phyloP scores from a whole-genome alignment of 2,888 invertebrate genomes.

The Catocala nupta region DNA sequence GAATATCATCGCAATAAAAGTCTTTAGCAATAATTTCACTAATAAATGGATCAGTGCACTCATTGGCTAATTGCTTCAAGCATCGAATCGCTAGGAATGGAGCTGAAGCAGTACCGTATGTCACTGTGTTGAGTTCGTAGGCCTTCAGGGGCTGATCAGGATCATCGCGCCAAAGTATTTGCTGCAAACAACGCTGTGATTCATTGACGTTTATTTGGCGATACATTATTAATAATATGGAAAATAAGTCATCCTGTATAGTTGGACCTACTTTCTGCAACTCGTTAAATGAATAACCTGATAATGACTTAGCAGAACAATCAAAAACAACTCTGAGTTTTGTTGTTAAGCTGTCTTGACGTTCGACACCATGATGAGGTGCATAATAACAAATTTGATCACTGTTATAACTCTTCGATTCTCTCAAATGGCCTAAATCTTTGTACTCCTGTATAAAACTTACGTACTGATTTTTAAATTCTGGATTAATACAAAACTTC shows the following conservation, averaged over 20 bases:
- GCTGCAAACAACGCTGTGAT: neutral
- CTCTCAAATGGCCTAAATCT: no score
- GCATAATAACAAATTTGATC: neutral
- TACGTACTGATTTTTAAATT: constrained; percentile 10
- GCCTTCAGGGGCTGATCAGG: neutral
- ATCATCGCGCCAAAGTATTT: constrained; percentile 6
- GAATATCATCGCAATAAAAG: constrained; percentile 9
- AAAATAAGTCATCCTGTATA: constrained; percentile 22
- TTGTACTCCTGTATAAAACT: constrained; percentile 18
- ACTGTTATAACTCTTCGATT: no score
- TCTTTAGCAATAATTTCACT: constrained; percentile 8
- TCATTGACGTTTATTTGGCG: neutral
- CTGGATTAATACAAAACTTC: constrained; percentile 6
- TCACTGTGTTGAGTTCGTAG: constrained; percentile 7
- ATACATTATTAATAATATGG: constrained; percentile 17
- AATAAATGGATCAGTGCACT: constrained; percentile 3
- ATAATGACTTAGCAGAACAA: neutral
- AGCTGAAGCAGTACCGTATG: constrained; percentile 2
- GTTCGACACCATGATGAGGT: constrained; percentile 14
- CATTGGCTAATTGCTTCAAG: constrained; percentile 9
- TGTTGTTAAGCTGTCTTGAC: neutral
- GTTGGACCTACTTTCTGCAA: constrained; percentile 14
- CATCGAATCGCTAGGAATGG: constrained; percentile 11
- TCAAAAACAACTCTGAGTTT: constrained; percentile 9
- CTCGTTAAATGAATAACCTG: constrained; percentile 9